Conservation (phyloP, 2,888 invertebrate genomes). For the Zygogramma bicolorata region DNA sequence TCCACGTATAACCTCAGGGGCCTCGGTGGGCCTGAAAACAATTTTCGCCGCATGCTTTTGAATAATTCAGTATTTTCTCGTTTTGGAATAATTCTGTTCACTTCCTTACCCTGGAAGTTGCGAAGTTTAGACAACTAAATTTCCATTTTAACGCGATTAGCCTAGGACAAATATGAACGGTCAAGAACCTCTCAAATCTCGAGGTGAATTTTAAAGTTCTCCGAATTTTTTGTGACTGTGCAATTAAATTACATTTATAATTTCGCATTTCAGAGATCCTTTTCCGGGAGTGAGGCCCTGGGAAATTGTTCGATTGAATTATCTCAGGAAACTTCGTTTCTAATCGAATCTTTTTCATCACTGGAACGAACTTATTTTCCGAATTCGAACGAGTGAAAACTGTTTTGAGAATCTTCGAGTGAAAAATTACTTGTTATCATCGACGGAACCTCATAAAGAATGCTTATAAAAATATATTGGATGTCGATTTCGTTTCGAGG, state of each 20-base stretch:
- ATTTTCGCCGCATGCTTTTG: constrained; percentile 20
- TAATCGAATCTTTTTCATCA: background rate
- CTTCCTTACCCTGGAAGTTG: constrained; percentile 15
- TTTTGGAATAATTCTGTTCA: constrained; percentile 18
- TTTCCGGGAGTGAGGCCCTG: too few relatives aligned
- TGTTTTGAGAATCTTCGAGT: background rate
- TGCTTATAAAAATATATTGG: too few relatives aligned
- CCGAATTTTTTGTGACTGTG: background rate
- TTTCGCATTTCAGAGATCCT: background rate
- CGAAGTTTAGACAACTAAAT: constrained; percentile 27
- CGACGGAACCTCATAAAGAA: background rate
- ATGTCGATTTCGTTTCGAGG: background rate
- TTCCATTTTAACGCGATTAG: constrained; percentile 31
- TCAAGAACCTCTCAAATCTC: constrained; percentile 3
- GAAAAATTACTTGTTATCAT: too few relatives aligned
- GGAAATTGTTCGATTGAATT: too few relatives aligned
- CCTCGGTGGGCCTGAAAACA: constrained; percentile 1
- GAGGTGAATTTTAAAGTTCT: background rate
- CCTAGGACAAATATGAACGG: constrained; percentile 12
- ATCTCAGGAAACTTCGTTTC: too few relatives aligned
- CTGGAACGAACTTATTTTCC: too few relatives aligned
- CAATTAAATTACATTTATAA: background rate
- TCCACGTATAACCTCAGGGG: background rate
- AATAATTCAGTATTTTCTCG: constrained; percentile 32
- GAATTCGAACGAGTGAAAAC: too few relatives aligned